Base-by-base conservation (phyloP, 1,140 invertebrate species). In the Megalonaias nervosa region DNA sequence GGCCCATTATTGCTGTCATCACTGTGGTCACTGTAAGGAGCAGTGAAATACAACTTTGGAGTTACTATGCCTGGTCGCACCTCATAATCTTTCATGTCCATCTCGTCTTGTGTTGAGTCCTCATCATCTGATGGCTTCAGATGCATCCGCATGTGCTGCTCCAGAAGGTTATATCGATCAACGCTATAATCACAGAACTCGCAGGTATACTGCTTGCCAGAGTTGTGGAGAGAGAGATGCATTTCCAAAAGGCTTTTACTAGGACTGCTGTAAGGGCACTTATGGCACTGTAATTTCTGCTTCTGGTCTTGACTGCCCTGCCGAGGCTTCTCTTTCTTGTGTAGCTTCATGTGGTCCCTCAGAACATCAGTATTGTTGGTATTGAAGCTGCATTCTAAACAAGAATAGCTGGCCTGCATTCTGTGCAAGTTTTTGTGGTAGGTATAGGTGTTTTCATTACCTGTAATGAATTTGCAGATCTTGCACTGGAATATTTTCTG, bases 401-500 rank as follows among this genome's bases (percentile, higher is more conserved):
- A 90, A 23, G 74, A 80, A 74, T 85, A 89, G 17, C 83, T 80
- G 5, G 84, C 88, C 17, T 70, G 68, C 2, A 84, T 84, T 15
- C 82, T 82, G 71, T 90, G 89, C 65, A 88, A 81, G n/a, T 71
- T 82, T 56, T 79, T 85, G 72, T 90, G 89, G 69, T 86, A 86
- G 17, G 82, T 74, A 71, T 82, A 87, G 61, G 82, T 86, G 74
- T 83, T 86, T 65, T 83, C 84, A 71, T 85, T 89, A 38, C 80
- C 83, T 23, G 82, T 85, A 11, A 77, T 82, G 73, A 86, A 90
- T 17, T 86, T 87, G 77, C 89, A 90, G 14, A 84, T 74, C 38
- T 82, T 85, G 73, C 89, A 90, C 16, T 67, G 69, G 66, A 82
- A 86, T 23, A 81, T 73, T 60, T 83, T 86, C 77, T 86, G 84